Base-by-base conservation (phyloP, 2,113 vertebrate genomes). In the Fregata magnificens region DNA sequence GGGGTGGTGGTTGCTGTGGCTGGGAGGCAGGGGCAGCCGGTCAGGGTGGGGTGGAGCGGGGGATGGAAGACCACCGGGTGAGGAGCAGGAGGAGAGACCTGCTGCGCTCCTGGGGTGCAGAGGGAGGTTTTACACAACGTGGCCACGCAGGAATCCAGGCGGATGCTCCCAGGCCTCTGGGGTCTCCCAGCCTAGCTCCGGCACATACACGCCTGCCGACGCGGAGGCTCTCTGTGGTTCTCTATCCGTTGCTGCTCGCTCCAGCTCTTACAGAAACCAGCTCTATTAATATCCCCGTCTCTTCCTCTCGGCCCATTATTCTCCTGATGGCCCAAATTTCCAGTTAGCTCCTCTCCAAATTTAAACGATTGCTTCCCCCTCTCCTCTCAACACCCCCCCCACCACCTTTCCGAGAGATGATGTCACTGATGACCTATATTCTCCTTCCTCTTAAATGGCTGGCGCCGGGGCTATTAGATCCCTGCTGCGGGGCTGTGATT, bases 381-480 rank as follows among this genome's bases (percentile, higher is more conserved):
- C 88, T 24, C 58, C 49, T 26, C 56, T 53, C 77, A 36, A 9
- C 26, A 16, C 8, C 28, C 52, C 31, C 26, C 50, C 38, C 71
- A 47, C 78, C 34, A 67, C 52, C 93, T 80, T 96, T 97, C 97
- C 93, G 13, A 97, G 97, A 97, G 94, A 95, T 96, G 96, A 56
- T 49, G 81, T 92, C 88, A 80, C 71, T 55, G 90, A 85, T 97
- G 95, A 95, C 97, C 97, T 90, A 95, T 66, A 92, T 96, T 93
- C 87, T 94, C 36, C 94, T 96, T 94, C 89, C 95, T 91, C 84
- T 22, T 6, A 55, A 95, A 71, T 42, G 95, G 56, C 96, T 97
- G 97, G 97, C 96, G 97, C 97, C 96, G 86, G 89, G 90, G 97
- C 96, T 95, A 82, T 97, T 97, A 98, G 95, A 96, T 96, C 86